Evolutionary conservation across 2,888 invertebrate species (phyloP).

Genomic region (Leptinotarsa tumamoca): DNA sequence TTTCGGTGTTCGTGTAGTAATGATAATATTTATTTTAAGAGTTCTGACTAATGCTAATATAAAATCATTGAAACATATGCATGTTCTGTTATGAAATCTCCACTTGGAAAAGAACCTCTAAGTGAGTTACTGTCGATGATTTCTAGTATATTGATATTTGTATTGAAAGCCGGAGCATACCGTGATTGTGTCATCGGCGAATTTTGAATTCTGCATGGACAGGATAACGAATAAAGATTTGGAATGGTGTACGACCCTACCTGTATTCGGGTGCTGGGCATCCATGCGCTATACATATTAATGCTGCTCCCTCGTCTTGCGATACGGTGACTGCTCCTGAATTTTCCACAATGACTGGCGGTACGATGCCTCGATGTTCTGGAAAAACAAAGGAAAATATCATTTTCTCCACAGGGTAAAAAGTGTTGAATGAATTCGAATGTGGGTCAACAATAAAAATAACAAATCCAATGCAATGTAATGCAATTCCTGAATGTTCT

Average conservation of each 20-base stretch:
- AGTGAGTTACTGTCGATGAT: neutral
- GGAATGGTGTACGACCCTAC: slow-evolving; percentile 63
- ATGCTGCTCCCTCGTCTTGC: slow-evolving; percentile 80
- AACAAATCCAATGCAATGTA: too few species aligned
- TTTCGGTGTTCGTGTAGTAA: too few species aligned
- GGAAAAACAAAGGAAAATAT: slow-evolving; percentile 36
- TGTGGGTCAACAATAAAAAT: too few species aligned
- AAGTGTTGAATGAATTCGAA: neutral
- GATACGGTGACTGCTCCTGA: slow-evolving; percentile 77
- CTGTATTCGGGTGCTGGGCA: slow-evolving; percentile 84
- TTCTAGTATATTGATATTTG: neutral
- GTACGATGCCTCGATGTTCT: slow-evolving; percentile 80
- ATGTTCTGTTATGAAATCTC: too few species aligned
- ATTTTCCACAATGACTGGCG: slow-evolving; percentile 79
- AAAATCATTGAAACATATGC: too few species aligned
- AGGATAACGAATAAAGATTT: neutral
- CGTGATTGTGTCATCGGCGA: neutral
- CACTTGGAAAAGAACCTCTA: neutral
- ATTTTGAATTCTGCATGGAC: neutral
- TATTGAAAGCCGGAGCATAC: neutral
- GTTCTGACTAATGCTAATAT: too few species aligned
- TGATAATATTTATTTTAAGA: too few species aligned
- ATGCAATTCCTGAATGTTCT: too few species aligned
- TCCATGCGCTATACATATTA: slow-evolving; percentile 83
- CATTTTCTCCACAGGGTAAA: neutral